Evolutionary conservation across 2,797 vertebrate genomes (phyloP), one percentile per base, ranked within the genome.

Genomic region (Choloepus didactylus): DNA sequence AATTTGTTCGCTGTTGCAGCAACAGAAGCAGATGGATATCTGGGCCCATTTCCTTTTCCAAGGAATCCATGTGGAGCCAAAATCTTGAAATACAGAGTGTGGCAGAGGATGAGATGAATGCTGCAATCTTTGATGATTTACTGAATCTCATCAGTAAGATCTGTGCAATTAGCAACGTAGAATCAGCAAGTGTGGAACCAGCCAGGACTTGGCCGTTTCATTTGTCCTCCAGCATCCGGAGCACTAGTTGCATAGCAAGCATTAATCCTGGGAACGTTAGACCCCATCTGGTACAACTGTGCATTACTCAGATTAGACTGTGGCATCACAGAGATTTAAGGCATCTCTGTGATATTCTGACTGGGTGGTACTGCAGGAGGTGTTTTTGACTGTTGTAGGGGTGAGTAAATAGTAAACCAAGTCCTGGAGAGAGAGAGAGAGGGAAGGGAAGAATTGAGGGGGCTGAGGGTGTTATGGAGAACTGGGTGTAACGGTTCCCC

Each of bases 301-400:
- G 91, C 75, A 91, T 97, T 95, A 85, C 56, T 49, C 70, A 92
- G 94, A 77, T 80, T 86, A 97, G 95, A 93, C 75, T 97, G 91
- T 90, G 97, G 95, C 80, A 90, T 94, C 95, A 70, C 87, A 95
- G 95, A 95, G 93, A 44, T 84, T 84, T 95, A 15, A 93, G 49
- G 72, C 84, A 84, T 97, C 94, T 89, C 41, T 73, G 82, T 93
- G 70, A 89, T 0, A 7, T 91, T 96, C 81, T 66, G 96, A n/a
- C 0, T 0, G 96, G 66, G 94, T 0, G 0, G 93, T 84, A 80
- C 25, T 16, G 25, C 31, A 31, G 80, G 46, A 95, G 79, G 41
- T 6, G 41, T 44, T 44, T 60, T 19, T 80, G 70, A 56, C 23
- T 86, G 83, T 38, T 14, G 16, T 27, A 72, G 29, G 54, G 29